A percentile compares a stretch with the other conserved stretches of the same genome.
These are phyloP conservation scores for Drosophila azteca DNA, from an alignment of 1,140 invertebrate species.

Conservation along the genomic window DNA sequence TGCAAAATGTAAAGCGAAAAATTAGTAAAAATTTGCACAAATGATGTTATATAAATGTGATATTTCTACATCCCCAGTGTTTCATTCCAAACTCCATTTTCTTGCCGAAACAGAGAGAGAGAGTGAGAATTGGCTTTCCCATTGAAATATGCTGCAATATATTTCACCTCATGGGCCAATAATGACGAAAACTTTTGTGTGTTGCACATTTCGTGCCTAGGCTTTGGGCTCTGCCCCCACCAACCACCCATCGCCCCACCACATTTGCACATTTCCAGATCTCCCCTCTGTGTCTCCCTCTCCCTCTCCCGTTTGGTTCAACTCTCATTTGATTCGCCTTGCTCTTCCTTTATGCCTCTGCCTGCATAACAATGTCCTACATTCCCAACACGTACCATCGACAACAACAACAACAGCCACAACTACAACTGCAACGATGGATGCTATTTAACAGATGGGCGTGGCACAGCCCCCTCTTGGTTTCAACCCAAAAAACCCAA, in stretches of 20 bases:
- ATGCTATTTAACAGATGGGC: slow-evolving; percentile 67
- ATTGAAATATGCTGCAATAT: slow-evolving; percentile 80
- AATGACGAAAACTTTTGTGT: slow-evolving; percentile 81
- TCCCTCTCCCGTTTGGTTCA: background rate
- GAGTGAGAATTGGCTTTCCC: slow-evolving; percentile 18
- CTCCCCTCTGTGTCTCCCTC: background rate
- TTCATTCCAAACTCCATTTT: too few relatives aligned
- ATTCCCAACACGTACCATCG: slow-evolving; percentile 76
- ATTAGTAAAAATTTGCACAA: too few relatives aligned
- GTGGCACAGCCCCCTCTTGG: slow-evolving; percentile 17
- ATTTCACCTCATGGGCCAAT: slow-evolving; percentile 81
- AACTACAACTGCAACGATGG: slow-evolving; percentile 23
- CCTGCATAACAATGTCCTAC: slow-evolving; percentile 78
- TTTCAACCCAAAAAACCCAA: background rate
- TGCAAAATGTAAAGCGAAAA: slow-evolving; percentile 1
- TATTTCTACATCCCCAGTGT: too few relatives aligned
- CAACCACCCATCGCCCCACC: background rate
- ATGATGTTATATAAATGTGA: too few relatives aligned
- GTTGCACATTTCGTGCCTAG: slow-evolving; percentile 59
- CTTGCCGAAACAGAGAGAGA: background rate
- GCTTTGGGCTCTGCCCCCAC: slow-evolving; percentile 37
- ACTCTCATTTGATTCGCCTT: slow-evolving; percentile 9
- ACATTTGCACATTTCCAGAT: background rate
- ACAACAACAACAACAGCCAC: slow-evolving; percentile 19
- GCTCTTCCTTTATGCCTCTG: slow-evolving; percentile 37